These are phyloP conservation scores for Pterocles gutturalis DNA, from an alignment of 2,113 vertebrate genomes.

Conservation along the genomic window DNA sequence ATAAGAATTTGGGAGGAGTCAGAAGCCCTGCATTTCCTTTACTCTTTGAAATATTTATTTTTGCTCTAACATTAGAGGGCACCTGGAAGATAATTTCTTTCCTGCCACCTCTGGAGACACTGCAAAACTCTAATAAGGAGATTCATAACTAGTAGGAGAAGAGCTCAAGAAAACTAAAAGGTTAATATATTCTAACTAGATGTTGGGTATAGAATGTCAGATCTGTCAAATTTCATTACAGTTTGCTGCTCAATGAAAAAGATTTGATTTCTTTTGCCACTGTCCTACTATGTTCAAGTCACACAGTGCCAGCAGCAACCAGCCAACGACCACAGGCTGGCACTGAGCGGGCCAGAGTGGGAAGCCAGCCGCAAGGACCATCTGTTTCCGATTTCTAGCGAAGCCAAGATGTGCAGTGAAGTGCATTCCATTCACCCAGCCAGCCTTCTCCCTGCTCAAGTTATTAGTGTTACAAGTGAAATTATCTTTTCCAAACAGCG, in stretches of 20 bases:
- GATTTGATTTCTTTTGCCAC: conserved; percentile 89
- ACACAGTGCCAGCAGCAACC: conserved; percentile 89
- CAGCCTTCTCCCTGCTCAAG: conserved; percentile 82
- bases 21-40: background rate
- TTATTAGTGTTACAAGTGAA: conserved; percentile 89
- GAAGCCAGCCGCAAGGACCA: conserved; percentile 92
- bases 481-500: conserved; percentile 85
- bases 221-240: conserved; percentile 88
- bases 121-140: conserved; percentile 64
- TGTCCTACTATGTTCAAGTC: conserved; percentile 89
- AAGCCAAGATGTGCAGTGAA: conserved; percentile 91
- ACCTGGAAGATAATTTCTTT: background rate
- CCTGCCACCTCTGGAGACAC: background rate
- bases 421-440: conserved; percentile 82
- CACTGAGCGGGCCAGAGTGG: conserved; percentile 84
- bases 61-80: background rate
- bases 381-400: conserved; percentile 89
- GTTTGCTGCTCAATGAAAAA: conserved; percentile 85
- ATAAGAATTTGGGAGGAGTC: background rate
- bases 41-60: background rate
- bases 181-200: conserved; percentile 90
- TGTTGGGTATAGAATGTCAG: conserved; percentile 88
- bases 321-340: conserved; percentile 90
- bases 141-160: conserved; percentile 65
- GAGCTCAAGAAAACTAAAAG: conserved; percentile 81